Evolutionary conservation across 2,113 vertebrate species (phyloP).

Genomic region (Athene cunicularia): DNA sequence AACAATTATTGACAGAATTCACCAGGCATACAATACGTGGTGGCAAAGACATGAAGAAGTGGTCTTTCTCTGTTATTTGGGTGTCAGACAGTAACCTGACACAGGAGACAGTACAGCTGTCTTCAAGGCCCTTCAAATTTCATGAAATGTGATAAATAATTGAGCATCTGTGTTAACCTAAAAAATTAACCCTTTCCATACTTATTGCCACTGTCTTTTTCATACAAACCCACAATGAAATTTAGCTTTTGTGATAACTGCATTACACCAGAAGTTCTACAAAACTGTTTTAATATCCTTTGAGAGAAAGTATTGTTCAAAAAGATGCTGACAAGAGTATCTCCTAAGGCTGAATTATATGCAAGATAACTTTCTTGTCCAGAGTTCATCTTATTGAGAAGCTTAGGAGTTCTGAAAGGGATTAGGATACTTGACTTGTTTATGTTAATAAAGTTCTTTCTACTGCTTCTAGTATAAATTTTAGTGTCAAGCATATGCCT

Average conservation of each 20-base stretch:
- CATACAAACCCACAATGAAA: not conserved
- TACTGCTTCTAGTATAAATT: constrained; percentile 61
- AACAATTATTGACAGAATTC: constrained; percentile 64
- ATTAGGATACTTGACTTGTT: constrained; percentile 65
- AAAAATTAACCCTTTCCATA: constrained; percentile 10
- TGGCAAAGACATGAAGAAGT: constrained; percentile 66
- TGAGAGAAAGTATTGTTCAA: constrained; percentile 2
- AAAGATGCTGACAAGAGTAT: not conserved
- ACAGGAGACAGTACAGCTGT: constrained; percentile 67
- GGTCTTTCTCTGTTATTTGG: constrained; percentile 59
- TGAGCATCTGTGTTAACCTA: not conserved
- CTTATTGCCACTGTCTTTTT: not conserved
- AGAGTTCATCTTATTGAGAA: constrained; percentile 14
- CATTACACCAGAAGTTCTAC: not conserved
- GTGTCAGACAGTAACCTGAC: constrained; percentile 65
- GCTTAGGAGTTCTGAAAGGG: constrained; percentile 43
- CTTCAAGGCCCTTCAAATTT: constrained; percentile 64
- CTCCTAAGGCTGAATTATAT: constrained; percentile 34
- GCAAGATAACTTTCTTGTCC: constrained; percentile 35
- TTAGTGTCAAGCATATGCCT: constrained; percentile 54
- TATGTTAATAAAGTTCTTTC: constrained; percentile 71
- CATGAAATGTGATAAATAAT: constrained; percentile 54
- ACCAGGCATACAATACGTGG: constrained; percentile 28
- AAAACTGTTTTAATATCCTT: not conserved
- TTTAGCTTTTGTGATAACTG: not conserved